Evolutionary conservation across 2,888 invertebrate species (phyloP), one percentile per base, ranked within the genome.

Genomic region (Pelosia muscerda): DNA sequence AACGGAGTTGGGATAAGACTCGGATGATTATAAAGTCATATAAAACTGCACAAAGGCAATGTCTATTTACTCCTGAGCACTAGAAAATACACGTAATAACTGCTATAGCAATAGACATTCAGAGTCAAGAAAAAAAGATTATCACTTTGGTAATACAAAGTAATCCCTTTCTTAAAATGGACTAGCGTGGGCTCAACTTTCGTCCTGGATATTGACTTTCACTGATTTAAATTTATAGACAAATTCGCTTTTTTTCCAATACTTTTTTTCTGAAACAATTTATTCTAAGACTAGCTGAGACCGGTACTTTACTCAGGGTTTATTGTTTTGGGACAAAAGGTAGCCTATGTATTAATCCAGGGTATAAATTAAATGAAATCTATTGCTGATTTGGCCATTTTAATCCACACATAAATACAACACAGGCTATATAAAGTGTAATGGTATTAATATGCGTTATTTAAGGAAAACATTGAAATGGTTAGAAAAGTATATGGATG

Each of bases 31-130:
- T 8, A 31, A 31, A 31, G 28, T 26, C n/a, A 22, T 34, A 23
- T 11, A 1, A 38, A 25, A 19, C n/a, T 34, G 4, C 15, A 63
- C 31, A 63, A 13, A 28, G 13, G 3, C 19, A 28, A 26, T 15
- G 26, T 23, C 1, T 38, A 54, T 25, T 42, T 57, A 22, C n/a
- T 31, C 19, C n/a, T 15, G 53, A 31, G 54, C 59, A 53, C 34
- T 54, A 34, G n/a, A 54, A 38, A n/a, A n/a, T n/a, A n/a, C n/a
- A n/a, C 25, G 69, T 71, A 63, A 56, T 55, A 62, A 61, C 42
- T 8, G 28, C n/a, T 57, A 70, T 77, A 65, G 63, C 23, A 58
- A 74, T 77, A 55, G 6, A 59, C 70, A 63, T 55, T 66, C 55
- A 69, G 66, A 62, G 26, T 61, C 62, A 4, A 25, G 34, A 59